Base-by-base conservation (phyloP, 2,888 invertebrate genomes). In the Pollenia amentaria region DNA sequence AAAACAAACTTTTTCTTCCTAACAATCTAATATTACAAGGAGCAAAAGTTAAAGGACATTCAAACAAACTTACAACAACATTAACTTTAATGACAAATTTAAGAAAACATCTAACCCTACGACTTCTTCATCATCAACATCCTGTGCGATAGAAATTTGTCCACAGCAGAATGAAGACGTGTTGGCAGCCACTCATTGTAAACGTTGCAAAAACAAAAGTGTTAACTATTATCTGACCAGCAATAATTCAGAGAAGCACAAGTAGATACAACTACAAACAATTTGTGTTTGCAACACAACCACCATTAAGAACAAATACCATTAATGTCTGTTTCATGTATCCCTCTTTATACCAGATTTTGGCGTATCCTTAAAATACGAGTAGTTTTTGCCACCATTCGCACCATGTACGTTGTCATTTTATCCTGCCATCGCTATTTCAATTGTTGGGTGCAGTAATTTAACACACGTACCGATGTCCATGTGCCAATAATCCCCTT, bases 401-500 rank as follows among this genome's bases (percentile, higher is more conserved):
- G 84, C 65, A 90, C 92, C 0, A 78, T 88, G 14, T 91, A 91
- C 46, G 89, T 92, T 0, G 85, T 89, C 8, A 44, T 89, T 1
- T 64, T 91, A 4, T 91, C 92, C 0, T 89, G 89, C 29, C 86
- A 88, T 29, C 89, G 90, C 3, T 91, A 91, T 42, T 91, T 91
- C 18, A 80, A 85, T 62, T 90, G 88, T 76, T 91, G 91, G 90
- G 91, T 90, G 2, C 90, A 92, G 89, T 90, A 14, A 92, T 91
- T n/a, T 90, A 91, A 29, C 6, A 2, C 29, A 53, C 89, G 91
- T 12, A 91, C 91, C 0, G 91, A 91, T 65, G 87, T 91, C 7
- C 92, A 91, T 55, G 89, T 92, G n/a, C 91, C 92, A 14, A 89
- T 90, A 88, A 91, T 91, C 64, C 70, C 88, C 1, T 91, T 91